Percentiles rank a stretch among this genome's conserved stretches.
phyloP scores from a whole-genome alignment of 2,113 vertebrate genomes.

The Mola mola region DNA sequence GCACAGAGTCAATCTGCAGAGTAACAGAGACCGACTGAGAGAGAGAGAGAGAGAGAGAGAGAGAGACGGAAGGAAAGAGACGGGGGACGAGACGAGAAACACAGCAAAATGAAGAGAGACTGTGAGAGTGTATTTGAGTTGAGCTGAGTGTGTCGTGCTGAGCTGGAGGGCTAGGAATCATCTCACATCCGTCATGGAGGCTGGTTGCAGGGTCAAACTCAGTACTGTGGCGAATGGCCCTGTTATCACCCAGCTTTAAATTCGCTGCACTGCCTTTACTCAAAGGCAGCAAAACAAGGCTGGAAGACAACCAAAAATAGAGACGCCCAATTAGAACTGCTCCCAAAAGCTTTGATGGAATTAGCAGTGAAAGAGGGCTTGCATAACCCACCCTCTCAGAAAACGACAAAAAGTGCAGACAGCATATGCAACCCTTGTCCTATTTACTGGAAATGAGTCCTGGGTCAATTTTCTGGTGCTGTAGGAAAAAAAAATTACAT shows the following conservation, averaged over 20 bases:
- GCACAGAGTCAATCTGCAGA: conserved; percentile 57
- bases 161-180: conserved; percentile 74
- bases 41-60: conserved; percentile 11
- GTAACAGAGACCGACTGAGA: conserved; percentile 41
- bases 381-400: conserved; percentile 71
- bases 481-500: conserved; percentile 25
- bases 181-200: conserved; percentile 80
- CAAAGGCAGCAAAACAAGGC: conserved; percentile 75
- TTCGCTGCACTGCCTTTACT: conserved; percentile 70
- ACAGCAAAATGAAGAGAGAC: conserved; percentile 41
- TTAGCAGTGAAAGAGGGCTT: conserved; percentile 76
- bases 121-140: conserved; percentile 64
- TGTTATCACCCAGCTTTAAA: conserved; percentile 76
- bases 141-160: conserved; percentile 69
- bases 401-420: conserved; percentile 69
- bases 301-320: conserved; percentile 80
- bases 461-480: conserved; percentile 63
- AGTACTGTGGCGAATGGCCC: conserved; percentile 78
- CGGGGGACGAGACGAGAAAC: conserved; percentile 32
- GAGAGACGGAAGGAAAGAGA: conserved; percentile 15
- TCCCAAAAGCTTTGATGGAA: conserved; percentile 81
- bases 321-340: conserved; percentile 77
- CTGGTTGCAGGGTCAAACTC: conserved; percentile 79
- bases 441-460: conserved; percentile 71
- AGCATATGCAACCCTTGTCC: conserved; percentile 74